Conservation (phyloP, 2,797 vertebrate genomes). For the Diplodus sargus region DNA sequence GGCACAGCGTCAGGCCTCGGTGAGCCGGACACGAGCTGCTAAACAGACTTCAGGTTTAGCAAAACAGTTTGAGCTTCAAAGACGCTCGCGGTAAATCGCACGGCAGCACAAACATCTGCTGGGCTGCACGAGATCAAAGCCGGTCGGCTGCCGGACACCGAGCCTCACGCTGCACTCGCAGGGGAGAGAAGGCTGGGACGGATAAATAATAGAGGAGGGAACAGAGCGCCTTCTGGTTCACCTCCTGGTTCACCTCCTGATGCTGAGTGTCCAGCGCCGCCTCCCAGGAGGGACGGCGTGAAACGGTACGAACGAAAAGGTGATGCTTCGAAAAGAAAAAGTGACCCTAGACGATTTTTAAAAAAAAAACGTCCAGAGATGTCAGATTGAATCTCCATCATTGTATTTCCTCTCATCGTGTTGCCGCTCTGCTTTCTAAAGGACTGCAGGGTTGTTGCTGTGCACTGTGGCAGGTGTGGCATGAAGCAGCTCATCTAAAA, state of each 20-base stretch:
- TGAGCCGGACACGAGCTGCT: not conserved
- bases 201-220: constrained; percentile 57
- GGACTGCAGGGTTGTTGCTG: not conserved
- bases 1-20: not conserved
- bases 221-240: constrained; percentile 39
- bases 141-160: constrained; percentile 7
- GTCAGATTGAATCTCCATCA: not conserved
- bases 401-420: not conserved
- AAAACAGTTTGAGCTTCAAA: constrained; percentile 37
- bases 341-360: not conserved
- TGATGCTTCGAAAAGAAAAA: not conserved
- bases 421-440: not conserved
- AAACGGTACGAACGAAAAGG: not conserved
- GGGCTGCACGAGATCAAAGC: constrained; percentile 46
- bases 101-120: constrained; percentile 31
- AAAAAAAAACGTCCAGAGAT: not conserved
- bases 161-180: constrained; percentile 24
- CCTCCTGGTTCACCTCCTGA: constrained; percentile 24
- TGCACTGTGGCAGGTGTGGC: not conserved
- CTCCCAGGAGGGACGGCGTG: constrained; percentile 15
- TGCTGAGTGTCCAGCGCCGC: constrained; percentile 14
- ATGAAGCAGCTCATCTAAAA: not conserved
- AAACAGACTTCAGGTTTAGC: constrained; percentile 9
- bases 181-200: constrained; percentile 24
- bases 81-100: not conserved